Base-by-base conservation (phyloP, 2,888 invertebrate genomes). In the Lepidocyrtinus sp. region DNA sequence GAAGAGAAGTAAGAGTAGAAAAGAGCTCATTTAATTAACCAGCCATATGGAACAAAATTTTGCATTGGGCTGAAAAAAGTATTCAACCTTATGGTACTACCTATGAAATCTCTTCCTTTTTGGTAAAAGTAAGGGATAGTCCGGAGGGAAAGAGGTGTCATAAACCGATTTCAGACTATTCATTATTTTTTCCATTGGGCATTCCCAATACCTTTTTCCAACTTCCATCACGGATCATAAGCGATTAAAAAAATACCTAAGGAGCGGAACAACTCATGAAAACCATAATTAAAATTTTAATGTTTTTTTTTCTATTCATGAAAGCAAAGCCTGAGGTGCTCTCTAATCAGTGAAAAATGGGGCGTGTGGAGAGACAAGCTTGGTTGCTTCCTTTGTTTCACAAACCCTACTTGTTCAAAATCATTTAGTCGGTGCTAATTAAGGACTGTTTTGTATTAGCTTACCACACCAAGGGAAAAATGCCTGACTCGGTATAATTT, bases 351-450 rank as follows among this genome's bases (percentile, higher is more conserved):
- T 55, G 36, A 12, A 5, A 36, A 36, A 22, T 24, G 45, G 46
- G 45, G 67, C 67, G 36, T 67, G 46, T 55, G 55, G 15, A n/a
- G 55, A 55, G 5, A 55, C 55, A 55, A n/a, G 55, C 55, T 69
- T 69, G 55, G 55, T 69, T 69, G 55, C 69, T 55, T 69, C 69
- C 55, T 55, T 69, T 69, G 69, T 69, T 69, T 69, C 55, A 55
- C 55, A 55, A 12, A 17, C 19, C 25, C 22, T 55, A 17, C 68
- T 12, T 25, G 46, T 55, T 55, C 55, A n/a, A n/a, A 55, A 55
- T 55, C 55, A 55, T 2, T 55, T 55, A 55, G 55, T 55, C 55
- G 17, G 55, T 55, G 17, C 68, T 55, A 69, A 69, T 69, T 50
- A 69, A 19, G 50, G 25, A 19, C 22, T 46, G 68, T 46, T 68